phyloP scores from a whole-genome alignment of 2,888 invertebrate genomes.

The Synergus itoensis region DNA sequence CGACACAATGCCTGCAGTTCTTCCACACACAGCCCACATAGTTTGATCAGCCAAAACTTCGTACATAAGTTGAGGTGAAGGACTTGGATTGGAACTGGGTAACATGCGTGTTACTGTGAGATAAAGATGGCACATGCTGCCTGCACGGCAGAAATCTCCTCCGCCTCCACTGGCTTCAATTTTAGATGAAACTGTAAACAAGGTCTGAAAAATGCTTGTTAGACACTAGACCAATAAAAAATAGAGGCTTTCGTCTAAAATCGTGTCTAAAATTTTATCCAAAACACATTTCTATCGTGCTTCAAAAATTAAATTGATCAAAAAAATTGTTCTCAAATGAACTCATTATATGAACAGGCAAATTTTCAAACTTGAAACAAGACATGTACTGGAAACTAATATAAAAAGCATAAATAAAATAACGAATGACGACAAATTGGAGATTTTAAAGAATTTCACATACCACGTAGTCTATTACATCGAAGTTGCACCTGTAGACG shows the following conservation, averaged over 20 bases:
- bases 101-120: conserved; percentile 83
- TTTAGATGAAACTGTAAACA: conserved; percentile 88
- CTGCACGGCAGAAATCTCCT: conserved; percentile 91
- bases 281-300: conserved; percentile 9
- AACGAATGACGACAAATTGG: not conserved
- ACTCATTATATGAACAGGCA: not conserved
- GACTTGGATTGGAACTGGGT: conserved; percentile 68
- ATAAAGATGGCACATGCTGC: conserved; percentile 91
- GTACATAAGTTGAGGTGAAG: conserved; percentile 86
- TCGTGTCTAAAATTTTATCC: conserved; percentile 14
- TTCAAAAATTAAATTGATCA: not conserved
- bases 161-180: conserved; percentile 87
- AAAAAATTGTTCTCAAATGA: not conserved
- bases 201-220: conserved; percentile 80
- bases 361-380: not conserved
- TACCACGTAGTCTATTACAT: conserved; percentile 89
- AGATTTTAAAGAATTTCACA: conserved; percentile 54
- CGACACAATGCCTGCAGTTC: conserved; percentile 88
- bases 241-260: conserved; percentile 20
- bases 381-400: not conserved
- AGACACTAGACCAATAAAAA: conserved; percentile 34
- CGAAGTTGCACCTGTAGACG: conserved; percentile 84
- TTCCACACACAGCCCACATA: conserved; percentile 95
- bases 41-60: conserved; percentile 95
- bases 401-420: not conserved